A percentile compares a stretch with the other conserved stretches of the same genome.
These are phyloP conservation scores for Telmatherina bonti DNA, from an alignment of 2,797 vertebrate genomes.

Conservation along the genomic window DNA sequence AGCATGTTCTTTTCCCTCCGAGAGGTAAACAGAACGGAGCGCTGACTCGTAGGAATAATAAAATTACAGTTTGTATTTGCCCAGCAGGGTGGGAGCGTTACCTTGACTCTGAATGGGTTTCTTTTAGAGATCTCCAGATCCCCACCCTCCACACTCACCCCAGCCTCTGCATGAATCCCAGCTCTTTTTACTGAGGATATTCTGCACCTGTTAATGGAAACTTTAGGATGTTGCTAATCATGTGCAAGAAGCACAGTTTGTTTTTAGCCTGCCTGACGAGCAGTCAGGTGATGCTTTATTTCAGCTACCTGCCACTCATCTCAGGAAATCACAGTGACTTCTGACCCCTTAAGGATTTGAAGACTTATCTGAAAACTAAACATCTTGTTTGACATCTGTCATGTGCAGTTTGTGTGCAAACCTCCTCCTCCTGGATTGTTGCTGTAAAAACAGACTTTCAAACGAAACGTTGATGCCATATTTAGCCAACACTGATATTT, in stretches of 20 bases:
- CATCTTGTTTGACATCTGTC: not conserved
- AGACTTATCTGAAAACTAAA: no score
- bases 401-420: not conserved
- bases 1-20: constrained; percentile 57
- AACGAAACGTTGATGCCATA: not conserved
- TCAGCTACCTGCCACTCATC: no score
- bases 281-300: no score
- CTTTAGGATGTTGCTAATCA: no score
- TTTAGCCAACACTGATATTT: not conserved
- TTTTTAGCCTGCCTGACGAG: no score
- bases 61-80: constrained; percentile 72
- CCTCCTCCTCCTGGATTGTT: no score
- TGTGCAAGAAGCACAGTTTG: no score
- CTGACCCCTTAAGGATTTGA: not conserved
- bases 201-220: constrained; percentile 14
- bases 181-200: constrained; percentile 16
- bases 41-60: constrained; percentile 71
- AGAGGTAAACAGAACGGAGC: constrained; percentile 47
- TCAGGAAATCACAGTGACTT: not conserved
- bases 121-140: constrained; percentile 27
- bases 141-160: constrained; percentile 18
- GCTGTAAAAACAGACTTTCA: no score
- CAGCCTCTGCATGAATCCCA: constrained; percentile 21
- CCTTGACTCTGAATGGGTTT: constrained; percentile 47
- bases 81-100: constrained; percentile 53